These are phyloP conservation scores for Nemapogon koenigi DNA, from an alignment of 2,888 invertebrate genomes.

Conservation along the genomic window DNA sequence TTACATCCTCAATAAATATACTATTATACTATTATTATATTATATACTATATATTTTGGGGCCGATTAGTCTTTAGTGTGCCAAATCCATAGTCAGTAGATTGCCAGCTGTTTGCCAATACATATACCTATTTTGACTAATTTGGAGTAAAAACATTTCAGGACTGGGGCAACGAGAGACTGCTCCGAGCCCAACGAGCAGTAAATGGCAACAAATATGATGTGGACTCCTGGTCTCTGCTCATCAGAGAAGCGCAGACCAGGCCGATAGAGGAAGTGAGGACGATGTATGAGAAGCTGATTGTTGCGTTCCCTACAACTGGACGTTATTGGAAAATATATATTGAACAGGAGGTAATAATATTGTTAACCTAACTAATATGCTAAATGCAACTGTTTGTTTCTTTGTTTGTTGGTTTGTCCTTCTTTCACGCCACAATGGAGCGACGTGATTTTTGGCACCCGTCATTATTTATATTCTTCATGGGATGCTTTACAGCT, in stretches of 20 bases:
- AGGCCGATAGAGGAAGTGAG: constrained; percentile 89
- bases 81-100: no score
- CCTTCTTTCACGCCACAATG: no score
- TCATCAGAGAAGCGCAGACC: constrained; percentile 91
- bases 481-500: no score
- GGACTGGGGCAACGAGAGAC: constrained; percentile 90
- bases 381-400: constrained; percentile 7
- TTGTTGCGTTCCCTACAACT: constrained; percentile 92
- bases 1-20: no score
- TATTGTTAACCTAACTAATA: neutral
- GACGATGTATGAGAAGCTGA: constrained; percentile 91
- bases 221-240: constrained; percentile 96
- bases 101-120: no score
- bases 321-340: constrained; percentile 99
- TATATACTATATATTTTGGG: no score
- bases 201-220: constrained; percentile 92
- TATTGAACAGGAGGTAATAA: constrained; percentile 91
- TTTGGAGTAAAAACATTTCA: constrained; percentile 32
- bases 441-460: no score
- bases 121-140: neutral
- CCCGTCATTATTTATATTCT: no score
- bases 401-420: no score
- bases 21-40: no score
- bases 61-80: no score
- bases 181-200: constrained; percentile 82